Evolutionary conservation across 2,888 invertebrate species (phyloP), one percentile per base, ranked within the genome.

Genomic region (Orthosia gracilis): DNA sequence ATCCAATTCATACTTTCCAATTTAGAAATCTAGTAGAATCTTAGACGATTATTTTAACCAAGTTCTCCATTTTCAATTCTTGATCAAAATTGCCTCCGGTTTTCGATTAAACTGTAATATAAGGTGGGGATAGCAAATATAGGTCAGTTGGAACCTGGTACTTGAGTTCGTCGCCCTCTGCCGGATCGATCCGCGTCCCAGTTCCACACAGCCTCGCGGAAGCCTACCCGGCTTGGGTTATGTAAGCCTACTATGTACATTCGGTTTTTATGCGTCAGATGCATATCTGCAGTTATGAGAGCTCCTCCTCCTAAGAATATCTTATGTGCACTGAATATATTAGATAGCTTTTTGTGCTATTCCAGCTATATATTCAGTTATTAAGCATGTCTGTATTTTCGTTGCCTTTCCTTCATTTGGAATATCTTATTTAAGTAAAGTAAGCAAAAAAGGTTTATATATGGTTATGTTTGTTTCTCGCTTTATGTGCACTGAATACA

Each of bases 161-260:
- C 64, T 67, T 18, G 79, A 80, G 91, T 89, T 89, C 87, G 87
- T 86, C 84, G 91, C 83, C 89, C 89, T 79, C 73, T 55, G 80
- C 79, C 80, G 86, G 82, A 93, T 93, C 92, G 92, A 94, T 92
- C 90, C 90, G 83, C 83, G 94, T 87, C 92, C 94, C 89, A 93
- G 88, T 91, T 93, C 84, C 81, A 72, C 59, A 74, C 80, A 87
- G 84, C 89, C 89, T 87, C 82, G 86, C 85, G 81, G 84, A 83
- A 83, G 78, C 69, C 80, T 83, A 69, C 67, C 75, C 66, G 68
- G 76, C 63, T 21, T 62, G 67, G 55, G 63, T 87, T 88, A 84
- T 76, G 75, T 83, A 86, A 88, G 78, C 49, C 76, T 69, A 26
- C 40, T 45, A 1, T 62, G n/a, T 54, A 54, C 52, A 65, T 40